Percentiles rank a stretch among this genome's conserved stretches.
Conservation (phyloP, 2,113 vertebrate genomes). For the Benitochromis conjunctus region DNA sequence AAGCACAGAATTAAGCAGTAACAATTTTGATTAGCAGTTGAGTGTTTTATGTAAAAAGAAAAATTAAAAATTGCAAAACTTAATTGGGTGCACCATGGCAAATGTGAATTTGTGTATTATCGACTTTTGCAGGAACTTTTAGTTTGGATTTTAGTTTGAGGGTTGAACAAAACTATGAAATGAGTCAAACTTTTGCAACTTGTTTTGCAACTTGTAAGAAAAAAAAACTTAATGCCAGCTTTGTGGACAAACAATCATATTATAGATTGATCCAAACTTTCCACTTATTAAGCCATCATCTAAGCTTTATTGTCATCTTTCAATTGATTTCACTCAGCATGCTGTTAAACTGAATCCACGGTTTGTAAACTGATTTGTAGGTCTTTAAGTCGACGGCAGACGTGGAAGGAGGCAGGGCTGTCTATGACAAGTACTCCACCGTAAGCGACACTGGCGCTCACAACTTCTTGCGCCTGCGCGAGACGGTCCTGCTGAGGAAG, state of each 20-base stretch:
- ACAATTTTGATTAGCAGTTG: neutral
- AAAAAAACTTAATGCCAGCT: neutral
- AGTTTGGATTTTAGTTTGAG: neutral
- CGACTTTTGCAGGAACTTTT: neutral
- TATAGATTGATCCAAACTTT: neutral
- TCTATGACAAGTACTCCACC: slow-evolving; percentile 80
- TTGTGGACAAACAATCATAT: too few relatives aligned
- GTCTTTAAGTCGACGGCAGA: slow-evolving; percentile 86
- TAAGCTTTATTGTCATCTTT: neutral
- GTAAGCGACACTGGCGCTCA: slow-evolving; percentile 72
- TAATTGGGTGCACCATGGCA: neutral
- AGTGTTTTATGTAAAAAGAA: neutral
- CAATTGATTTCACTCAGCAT: neutral
- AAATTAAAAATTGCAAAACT: neutral
- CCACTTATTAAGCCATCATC: neutral
- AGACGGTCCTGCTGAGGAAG: slow-evolving; percentile 85
- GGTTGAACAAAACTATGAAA: neutral
- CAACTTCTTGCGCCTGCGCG: slow-evolving; percentile 80
- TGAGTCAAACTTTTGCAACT: neutral
- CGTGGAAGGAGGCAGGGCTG: slow-evolving; percentile 78
- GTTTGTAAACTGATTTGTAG: slow-evolving; percentile 45
- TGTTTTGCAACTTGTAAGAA: neutral
- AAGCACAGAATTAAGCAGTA: neutral
- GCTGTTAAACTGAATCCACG: neutral
- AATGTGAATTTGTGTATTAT: neutral